phyloP scores from a whole-genome alignment of 1,140 invertebrate species.

The Heliconius hermathena region DNA sequence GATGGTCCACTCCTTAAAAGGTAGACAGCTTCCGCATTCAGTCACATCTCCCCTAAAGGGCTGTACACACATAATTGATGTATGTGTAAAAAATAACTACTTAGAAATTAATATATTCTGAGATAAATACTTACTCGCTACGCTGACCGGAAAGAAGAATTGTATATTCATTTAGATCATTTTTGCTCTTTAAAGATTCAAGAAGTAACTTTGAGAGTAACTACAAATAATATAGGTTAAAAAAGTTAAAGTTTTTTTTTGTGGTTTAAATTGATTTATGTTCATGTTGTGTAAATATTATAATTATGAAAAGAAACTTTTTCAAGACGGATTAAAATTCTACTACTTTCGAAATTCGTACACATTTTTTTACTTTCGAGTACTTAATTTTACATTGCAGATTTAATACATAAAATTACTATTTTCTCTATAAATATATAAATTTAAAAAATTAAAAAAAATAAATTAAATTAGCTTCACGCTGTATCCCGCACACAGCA shows the following conservation, averaged over 20 bases:
- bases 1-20: slow-evolving; percentile 42
- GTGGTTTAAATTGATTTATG: neutral
- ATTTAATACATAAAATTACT: too few species aligned
- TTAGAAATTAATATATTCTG: slow-evolving; percentile 11
- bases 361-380: too few species aligned
- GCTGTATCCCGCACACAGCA: too few species aligned
- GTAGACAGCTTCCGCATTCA: slow-evolving; percentile 44
- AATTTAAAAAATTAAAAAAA: too few species aligned
- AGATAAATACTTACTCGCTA: neutral
- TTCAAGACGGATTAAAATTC: neutral
- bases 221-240: too few species aligned
- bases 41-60: slow-evolving; percentile 21
- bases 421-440: too few species aligned
- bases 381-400: too few species aligned
- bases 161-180: neutral
- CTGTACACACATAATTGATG: slow-evolving; percentile 13
- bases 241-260: neutral
- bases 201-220: too few species aligned
- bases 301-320: neutral
- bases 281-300: neutral
- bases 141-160: neutral
- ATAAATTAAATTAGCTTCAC: too few species aligned
- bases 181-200: too few species aligned
- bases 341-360: neutral
- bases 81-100: slow-evolving; percentile 1